Conservation (phyloP, 2,888 invertebrate genomes). For the Eurytoma adleriae region DNA sequence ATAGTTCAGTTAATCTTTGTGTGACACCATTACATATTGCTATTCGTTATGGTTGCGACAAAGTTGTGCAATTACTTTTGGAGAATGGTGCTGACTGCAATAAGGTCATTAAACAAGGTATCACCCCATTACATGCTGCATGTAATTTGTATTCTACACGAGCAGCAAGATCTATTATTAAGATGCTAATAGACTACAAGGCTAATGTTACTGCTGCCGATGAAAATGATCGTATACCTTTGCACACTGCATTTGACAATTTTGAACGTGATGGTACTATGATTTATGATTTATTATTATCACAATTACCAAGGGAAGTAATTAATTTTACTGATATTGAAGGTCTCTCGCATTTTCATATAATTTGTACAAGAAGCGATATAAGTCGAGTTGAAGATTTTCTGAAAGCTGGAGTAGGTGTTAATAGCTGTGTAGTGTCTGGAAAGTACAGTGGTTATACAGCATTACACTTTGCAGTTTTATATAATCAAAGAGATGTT, state of each 20-base stretch:
- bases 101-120: too few relatives aligned
- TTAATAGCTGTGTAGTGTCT: too few relatives aligned
- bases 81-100: too few relatives aligned
- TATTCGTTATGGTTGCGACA: neutral
- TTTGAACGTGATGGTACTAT: neutral
- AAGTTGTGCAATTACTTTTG: too few relatives aligned
- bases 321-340: neutral
- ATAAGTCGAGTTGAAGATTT: neutral
- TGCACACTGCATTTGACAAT: neutral
- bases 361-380: conserved; percentile 1
- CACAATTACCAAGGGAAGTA: neutral
- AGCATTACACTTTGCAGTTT: neutral
- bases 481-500: neutral
- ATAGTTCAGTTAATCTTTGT: neutral
- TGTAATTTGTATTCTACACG: neutral
- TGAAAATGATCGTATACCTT: neutral
- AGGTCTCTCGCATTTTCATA: conserved; percentile 5
- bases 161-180: too few relatives aligned
- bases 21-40: conserved; percentile 5
- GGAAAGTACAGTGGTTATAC: neutral
- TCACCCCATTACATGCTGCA: too few relatives aligned
- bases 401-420: neutral
- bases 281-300: neutral
- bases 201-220: neutral
- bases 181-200: too few relatives aligned